Conservation (phyloP, 1,140 invertebrate species). For the Frieseomelitta varia region DNA sequence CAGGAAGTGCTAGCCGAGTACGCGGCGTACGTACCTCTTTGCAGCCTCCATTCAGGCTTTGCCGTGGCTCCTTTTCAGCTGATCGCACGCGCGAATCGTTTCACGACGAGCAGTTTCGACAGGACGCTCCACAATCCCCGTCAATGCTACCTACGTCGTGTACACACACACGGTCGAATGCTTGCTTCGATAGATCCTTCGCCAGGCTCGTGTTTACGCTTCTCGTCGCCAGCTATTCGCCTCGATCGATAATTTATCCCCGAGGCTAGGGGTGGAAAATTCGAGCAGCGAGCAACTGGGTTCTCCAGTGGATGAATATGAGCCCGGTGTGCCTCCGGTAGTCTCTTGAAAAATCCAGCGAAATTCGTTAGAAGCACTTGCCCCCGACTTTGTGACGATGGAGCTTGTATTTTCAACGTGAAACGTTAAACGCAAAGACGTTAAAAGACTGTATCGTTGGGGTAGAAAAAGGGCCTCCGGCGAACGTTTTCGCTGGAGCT, state of each 20-base stretch:
- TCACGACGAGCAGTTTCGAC: not conserved
- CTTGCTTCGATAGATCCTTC: conserved; percentile 2
- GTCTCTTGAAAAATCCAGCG: not conserved
- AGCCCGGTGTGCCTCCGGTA: too few species aligned
- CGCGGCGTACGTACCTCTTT: not conserved
- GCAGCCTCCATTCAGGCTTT: not conserved
- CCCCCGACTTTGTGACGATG: too few species aligned
- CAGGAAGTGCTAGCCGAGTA: not conserved
- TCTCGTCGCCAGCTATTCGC: not conserved
- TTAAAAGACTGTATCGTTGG: too few species aligned
- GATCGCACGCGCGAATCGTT: not conserved
- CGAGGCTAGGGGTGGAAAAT: not conserved
- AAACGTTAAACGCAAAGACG: too few species aligned
- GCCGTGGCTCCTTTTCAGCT: not conserved
- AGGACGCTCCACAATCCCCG: not conserved
- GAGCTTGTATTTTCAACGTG: too few species aligned
- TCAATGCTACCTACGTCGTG: conserved; percentile 5
- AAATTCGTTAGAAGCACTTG: not conserved
- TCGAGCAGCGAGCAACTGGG: not conserved
- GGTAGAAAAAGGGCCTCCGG: too few species aligned
- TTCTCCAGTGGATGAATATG: not conserved
- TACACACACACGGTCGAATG: not conserved
- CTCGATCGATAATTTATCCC: conserved; percentile 12
- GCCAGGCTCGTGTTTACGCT: conserved; percentile 19
- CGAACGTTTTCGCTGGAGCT: too few species aligned